phyloP scores from a whole-genome alignment of 2,113 vertebrate genomes.

The Cryptoleucopteryx plumbea region DNA sequence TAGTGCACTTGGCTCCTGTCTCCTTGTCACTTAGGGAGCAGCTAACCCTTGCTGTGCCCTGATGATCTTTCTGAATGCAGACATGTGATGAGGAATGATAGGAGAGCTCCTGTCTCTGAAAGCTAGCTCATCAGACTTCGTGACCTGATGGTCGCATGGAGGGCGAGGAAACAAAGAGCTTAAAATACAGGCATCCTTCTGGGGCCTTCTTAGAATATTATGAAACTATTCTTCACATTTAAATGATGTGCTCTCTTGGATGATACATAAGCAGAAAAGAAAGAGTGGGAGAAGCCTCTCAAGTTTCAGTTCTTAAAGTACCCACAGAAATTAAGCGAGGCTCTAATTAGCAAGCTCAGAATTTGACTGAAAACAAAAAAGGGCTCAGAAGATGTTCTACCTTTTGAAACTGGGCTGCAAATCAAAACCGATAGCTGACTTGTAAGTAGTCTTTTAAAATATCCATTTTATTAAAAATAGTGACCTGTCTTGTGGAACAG shows the following conservation, averaged over 20 bases:
- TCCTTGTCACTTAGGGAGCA: fast-evolving
- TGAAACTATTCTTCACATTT: neutral
- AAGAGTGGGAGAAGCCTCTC: neutral
- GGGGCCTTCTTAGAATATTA: neutral
- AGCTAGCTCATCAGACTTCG: neutral
- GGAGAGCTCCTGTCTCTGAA: neutral
- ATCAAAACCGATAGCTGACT: neutral
- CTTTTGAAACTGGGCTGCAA: neutral
- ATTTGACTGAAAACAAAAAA: neutral
- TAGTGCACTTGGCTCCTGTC: neutral
- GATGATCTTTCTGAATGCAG: neutral
- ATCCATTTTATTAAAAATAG: neutral
- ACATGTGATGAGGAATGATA: neutral
- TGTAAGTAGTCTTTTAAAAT: neutral
- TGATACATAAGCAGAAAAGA: neutral
- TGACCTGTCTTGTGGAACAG: neutral
- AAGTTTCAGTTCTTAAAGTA: neutral
- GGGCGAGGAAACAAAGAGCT: neutral
- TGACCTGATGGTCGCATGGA: neutral
- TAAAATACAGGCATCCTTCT: neutral
- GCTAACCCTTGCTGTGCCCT: neutral
- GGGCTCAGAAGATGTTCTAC: neutral
- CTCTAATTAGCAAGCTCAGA: neutral
- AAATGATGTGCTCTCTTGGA: neutral
- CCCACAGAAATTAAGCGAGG: neutral